A percentile compares a stretch with the other conserved stretches of the same genome.
Evolutionary conservation across 30 jellyfish, hydroid and myxozoan genomes (phyloP).

Genomic region (Nemopilema nomurai): DNA sequence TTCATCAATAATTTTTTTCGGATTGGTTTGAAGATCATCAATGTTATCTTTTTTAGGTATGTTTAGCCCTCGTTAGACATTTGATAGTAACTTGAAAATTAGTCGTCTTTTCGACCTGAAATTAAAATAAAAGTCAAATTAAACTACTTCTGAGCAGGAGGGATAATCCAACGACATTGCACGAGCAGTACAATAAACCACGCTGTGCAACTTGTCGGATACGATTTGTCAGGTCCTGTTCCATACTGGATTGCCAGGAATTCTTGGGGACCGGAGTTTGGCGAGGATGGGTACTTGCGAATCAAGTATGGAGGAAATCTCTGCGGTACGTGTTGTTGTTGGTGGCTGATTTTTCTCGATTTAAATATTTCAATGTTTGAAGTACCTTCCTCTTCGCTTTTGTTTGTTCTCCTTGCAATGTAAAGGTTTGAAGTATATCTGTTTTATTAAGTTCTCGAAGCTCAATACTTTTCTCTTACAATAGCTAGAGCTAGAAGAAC

Average conservation of each 20-base stretch:
- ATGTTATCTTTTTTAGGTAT: background rate
- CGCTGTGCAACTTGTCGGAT: conserved; percentile 89
- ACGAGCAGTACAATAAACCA: conserved; percentile 69
- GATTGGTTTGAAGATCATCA: background rate
- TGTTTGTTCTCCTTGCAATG: too few species aligned
- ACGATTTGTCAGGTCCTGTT: conserved; percentile 77
- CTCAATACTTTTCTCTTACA: too few species aligned
- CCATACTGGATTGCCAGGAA: conserved; percentile 84
- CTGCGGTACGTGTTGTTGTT: conserved; percentile 65
- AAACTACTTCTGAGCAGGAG: conserved; percentile 51
- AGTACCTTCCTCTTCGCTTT: too few species aligned
- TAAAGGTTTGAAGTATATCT: too few species aligned
- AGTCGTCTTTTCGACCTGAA: background rate
- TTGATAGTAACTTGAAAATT: background rate
- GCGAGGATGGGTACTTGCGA: conserved; percentile 87
- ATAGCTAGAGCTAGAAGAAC: too few species aligned
- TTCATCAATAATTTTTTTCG: too few species aligned
- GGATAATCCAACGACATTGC: conserved; percentile 94
- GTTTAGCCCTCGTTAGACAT: background rate
- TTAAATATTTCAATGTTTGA: too few species aligned
- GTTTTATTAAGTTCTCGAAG: too few species aligned
- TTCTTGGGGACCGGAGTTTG: conserved; percentile 86
- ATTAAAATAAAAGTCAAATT: too few species aligned
- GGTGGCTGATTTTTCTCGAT: background rate
- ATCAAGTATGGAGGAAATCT: conserved; percentile 78